Conservation (phyloP, 2,113 vertebrate genomes). For the Hippocampus comes region DNA sequence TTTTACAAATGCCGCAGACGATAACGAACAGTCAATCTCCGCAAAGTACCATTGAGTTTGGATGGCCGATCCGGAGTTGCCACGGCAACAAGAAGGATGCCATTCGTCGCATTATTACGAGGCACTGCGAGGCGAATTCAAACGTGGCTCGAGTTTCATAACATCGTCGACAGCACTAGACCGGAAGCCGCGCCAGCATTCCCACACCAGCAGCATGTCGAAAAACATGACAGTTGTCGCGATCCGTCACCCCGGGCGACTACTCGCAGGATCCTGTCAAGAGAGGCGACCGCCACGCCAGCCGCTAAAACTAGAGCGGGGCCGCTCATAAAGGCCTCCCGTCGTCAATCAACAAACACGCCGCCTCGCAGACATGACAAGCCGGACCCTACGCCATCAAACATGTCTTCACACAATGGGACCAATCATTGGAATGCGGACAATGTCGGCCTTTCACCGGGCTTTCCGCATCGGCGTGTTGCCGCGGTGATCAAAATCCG, state of each 20-base stretch:
- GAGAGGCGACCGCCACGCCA: slow-evolving; percentile 49
- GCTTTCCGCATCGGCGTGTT: slow-evolving; percentile 46
- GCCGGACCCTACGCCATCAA: slow-evolving; percentile 47
- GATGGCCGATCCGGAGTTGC: not conserved
- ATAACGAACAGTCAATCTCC: no score
- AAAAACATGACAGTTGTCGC: slow-evolving; percentile 15
- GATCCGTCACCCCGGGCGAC: slow-evolving; percentile 16
- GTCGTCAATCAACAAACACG: slow-evolving; percentile 62
- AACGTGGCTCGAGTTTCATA: not conserved
- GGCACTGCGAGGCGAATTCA: not conserved
- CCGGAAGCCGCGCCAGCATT: not conserved
- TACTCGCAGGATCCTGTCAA: slow-evolving; percentile 20
- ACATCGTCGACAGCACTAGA: not conserved
- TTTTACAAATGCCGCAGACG: not conserved
- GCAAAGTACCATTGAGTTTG: not conserved
- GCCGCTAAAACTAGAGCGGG: slow-evolving; percentile 23
- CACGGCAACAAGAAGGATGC: not conserved
- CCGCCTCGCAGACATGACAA: slow-evolving; percentile 64
- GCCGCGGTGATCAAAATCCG: slow-evolving; percentile 63
- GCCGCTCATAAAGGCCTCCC: slow-evolving; percentile 47
- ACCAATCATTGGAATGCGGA: slow-evolving; percentile 67
- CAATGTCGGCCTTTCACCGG: slow-evolving; percentile 66
- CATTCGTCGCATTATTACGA: not conserved
- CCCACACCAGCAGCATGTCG: not conserved
- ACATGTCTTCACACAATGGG: slow-evolving; percentile 61